Evolutionary conservation across 2,113 vertebrate species (phyloP), one percentile per base, ranked within the genome.

Genomic region (Theropithecus gelada): DNA sequence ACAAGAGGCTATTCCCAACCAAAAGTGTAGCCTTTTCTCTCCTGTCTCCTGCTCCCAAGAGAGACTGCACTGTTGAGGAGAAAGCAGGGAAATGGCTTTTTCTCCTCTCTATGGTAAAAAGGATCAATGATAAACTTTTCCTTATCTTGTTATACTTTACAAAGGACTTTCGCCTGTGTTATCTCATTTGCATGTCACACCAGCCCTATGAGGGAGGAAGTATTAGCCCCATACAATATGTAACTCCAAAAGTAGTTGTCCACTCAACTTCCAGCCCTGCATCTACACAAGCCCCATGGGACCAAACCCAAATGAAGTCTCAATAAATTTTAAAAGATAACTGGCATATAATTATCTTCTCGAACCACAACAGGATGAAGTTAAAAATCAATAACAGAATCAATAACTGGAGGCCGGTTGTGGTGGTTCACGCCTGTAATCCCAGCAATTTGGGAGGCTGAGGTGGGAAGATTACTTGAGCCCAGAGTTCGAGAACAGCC

Each of bases 181-280:
- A 10, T 70, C 72, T 59, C 66, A 64, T 55, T 48, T 32, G 57
- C 18, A 8, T 1, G 25, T 87, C 45, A 52, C 45, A 64, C 18
- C 66, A 88, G 22, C 84, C 45, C 82, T 25, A 72, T 20, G 43
- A 45, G 22, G 43, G 78, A 32, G 45, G 23, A 38, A 18, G 0
- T 32, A 3, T 30, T 18, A 3, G 3, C 45, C 27, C 20, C 35
- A 38, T 0, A 43, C 13, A 9, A 2, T 17, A 16, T 8, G 3
- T 32, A 83, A 12, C n/a, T 94, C 61, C 88, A 8, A 85, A 86
- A 50, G 1, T 18, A 23, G 64, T 27, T 50, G 55, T 64, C 57
- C 52, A 10, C 45, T 25, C 30, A 25, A 0, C 40, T 30, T 48
- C n/a, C 30, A 59, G 43, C 23, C 72, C 8, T 35, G 5, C 9